A percentile compares a stretch with the other conserved stretches of the same genome.
Conservation (phyloP, 2,113 vertebrate genomes). For the Amblyopsis rosae region DNA sequence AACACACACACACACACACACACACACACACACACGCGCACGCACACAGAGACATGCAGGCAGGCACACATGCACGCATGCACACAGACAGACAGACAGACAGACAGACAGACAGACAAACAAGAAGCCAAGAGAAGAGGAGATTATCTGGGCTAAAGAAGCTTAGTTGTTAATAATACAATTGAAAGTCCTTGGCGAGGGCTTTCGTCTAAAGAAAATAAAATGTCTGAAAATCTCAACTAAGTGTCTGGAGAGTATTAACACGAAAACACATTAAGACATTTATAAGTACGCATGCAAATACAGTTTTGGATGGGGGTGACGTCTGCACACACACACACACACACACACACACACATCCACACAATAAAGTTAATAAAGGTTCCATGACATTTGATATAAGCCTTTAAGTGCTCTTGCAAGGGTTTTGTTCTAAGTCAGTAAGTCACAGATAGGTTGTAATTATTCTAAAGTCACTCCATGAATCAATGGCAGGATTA, state of each 20-base stretch:
- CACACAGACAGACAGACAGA: conserved; percentile 31
- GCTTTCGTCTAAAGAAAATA: conserved; percentile 43
- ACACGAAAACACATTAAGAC: conserved; percentile 4
- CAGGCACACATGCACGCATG: conserved; percentile 40
- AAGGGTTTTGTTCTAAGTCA: conserved; percentile 42
- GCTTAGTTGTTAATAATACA: conserved; percentile 57
- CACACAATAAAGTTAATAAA: conserved; percentile 20
- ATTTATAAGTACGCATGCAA: not conserved
- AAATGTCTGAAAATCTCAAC: conserved; percentile 30
- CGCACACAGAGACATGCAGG: conserved; percentile 37
- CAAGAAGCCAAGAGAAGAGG: conserved; percentile 41
- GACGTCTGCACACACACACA: conserved; percentile 1
- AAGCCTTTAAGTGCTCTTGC: conserved; percentile 49
- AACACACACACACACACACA: conserved; percentile 35
- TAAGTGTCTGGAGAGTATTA: not conserved
- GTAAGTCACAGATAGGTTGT: conserved; percentile 45
- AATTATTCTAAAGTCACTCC: conserved; percentile 50
- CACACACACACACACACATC: not conserved
- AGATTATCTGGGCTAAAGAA: conserved; percentile 65
- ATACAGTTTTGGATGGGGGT: not conserved
- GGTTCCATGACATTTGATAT: conserved; percentile 64
- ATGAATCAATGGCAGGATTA: conserved; percentile 25
- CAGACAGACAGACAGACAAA: conserved; percentile 34
- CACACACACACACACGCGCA: conserved; percentile 37
- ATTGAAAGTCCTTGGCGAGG: conserved; percentile 45